Base-by-base conservation (phyloP, 2,113 vertebrate species). In the Carollia perspicillata region DNA sequence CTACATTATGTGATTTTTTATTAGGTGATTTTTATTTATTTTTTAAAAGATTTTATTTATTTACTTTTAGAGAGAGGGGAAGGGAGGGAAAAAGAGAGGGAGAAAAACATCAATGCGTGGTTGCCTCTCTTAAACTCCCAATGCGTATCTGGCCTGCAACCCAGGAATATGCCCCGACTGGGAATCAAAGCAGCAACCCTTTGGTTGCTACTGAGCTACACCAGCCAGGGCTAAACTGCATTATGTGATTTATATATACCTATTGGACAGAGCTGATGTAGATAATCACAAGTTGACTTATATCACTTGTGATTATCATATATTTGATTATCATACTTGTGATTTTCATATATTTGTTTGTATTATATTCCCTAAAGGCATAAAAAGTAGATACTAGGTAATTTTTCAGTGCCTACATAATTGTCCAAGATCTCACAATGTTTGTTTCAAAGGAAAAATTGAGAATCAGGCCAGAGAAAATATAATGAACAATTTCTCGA, bases 381-480 rank as follows among this genome's bases (percentile, higher is more conserved):
- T 55, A 93, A 49, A 53, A 93, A 77, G 14, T 87, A 90, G 55
- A 26, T 35, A 69, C 23, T 20, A 86, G 60, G 33, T 93, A 75
- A 60, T 93, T 68, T 93, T 93, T 35, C 40, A 47, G 9, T 49
- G 8, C n/a, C 37, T 89, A 22, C 3, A 9, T 78, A 37, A 14
- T 91, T 58, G 14, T 84, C 37, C 71, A 66, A 35, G 60, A 84
- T 78, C 6, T 23, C n/a, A 84, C 30, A 60, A 26, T 66, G n/a
- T 92, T 88, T 86, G 17, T 72, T 93, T 79, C 88, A 84, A 92
- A 74, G 66, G 58, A 72, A 72, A 79, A 71, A 9, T 90, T 83
- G 20, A 89, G n/a, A 40, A 33, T 75, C 17, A 71, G 2, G 5
- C 16, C 40, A 75, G 42, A 96, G 83, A 78, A 94, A 84, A 79